Evolutionary conservation across 1,140 invertebrate genomes (phyloP), one percentile per base, ranked within the genome.

Genomic region (Charaxes varanes): DNA sequence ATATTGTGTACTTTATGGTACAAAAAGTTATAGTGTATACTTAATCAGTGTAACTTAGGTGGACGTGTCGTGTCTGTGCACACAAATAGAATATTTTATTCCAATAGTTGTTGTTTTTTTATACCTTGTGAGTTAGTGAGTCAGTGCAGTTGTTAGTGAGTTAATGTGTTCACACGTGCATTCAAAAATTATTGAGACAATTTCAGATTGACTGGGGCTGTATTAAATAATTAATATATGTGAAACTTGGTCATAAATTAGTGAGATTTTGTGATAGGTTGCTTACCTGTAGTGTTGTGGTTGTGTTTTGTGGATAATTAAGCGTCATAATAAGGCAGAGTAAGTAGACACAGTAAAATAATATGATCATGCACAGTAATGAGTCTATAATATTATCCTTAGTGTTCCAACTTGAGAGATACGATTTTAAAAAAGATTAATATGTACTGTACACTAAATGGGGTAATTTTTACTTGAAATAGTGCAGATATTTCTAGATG

Each of bases 21-120:
- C 11, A 30, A 53, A 33, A 60, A 56, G 70, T 72, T 14, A 46
- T 65, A 69, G 66, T 78, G 69, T 74, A 70, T 55, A 50, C 32
- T 62, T 58, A 18, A 53, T 64, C 62, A 82, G 74, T 83, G 76
- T 79, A 78, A 63, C 38, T 40, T 73, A 79, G 71, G 72, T 71
- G 65, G n/a, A 72, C 63, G 79, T 83, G 79, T 81, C 76, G 78
- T 83, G 77, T 80, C 72, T 66, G 76, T 77, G 66, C 58, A 67
- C 46, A 60, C 48, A 72, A 79, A 83, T 80, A 80, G 73, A 82
- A 62, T 63, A 72, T 80, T 72, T 58, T 60, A 68, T 67, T 58
- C 55, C 17, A 72, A n/a, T n/a, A 46, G 56, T 68, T 78, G 71
- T 80, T 60, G 73, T 82, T 82, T 82, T 82, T 70, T 80, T 80